Evolutionary conservation across 2,888 invertebrate genomes (phyloP), one percentile per base, ranked within the genome.

Genomic region (Allygus modestus): DNA sequence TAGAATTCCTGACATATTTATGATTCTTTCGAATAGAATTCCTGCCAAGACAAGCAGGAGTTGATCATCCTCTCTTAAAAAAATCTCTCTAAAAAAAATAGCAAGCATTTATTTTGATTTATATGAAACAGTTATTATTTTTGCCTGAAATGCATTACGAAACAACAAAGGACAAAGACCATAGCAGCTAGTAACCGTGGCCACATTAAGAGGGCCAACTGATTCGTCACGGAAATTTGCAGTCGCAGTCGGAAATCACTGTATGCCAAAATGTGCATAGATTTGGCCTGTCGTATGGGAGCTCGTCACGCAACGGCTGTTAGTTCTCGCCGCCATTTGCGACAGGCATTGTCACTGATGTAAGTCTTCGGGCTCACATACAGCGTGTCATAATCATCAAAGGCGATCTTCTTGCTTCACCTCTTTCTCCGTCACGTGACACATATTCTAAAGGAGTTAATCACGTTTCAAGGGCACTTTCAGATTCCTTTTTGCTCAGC

Each of bases 211-310:
- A 46, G 46, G 46, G 46, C 5, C 46, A 46, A 46, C 46, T 46
- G 46, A 58, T 58, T 58, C 58, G 58, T 23, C 58, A 58, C 20
- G 23, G 0, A 23, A 58, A 46, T 46, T 46, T 12, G 23, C 58
- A 58, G 58, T 58, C 23, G 23, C 58, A 58, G 58, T 58, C 58
- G 58, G 58, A 58, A 23, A 58, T 46, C 46, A 46, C 15, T 58
- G 58, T 58, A 58, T 58, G 58, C 58, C 23, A 58, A 58, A 58
- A 58, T 58, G 58, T 58, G 58, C 58, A 58, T 58, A 58, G 46
- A 46, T 46, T n/a, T 23, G 20, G 20, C 20, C 58, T 23, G 58
- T 58, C 58, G 58, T 2, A 37, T 37, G 37, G 37, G 37, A 7
- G 37, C 9, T 4, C 17, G 51, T n/a, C 20, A 12, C 58, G 58